A percentile compares a stretch with the other conserved stretches of the same genome.
Conservation (phyloP, 2,888 invertebrate species). For the Micoletzkya japonica region DNA sequence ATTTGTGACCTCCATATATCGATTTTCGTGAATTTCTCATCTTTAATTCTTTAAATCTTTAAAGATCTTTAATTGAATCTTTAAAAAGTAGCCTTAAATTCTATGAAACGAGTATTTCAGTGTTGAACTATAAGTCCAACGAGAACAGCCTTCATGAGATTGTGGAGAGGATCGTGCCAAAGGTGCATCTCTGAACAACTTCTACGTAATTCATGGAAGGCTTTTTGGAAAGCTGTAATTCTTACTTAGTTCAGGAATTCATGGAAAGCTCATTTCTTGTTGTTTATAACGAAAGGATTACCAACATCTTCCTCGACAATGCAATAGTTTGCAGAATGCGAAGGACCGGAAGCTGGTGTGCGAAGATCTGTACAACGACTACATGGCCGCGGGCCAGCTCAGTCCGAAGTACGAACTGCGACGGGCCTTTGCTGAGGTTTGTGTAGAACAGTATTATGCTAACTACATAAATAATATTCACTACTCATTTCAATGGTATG, state of each 20-base stretch:
- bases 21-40: background rate
- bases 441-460: background rate
- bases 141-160: slow-evolving; percentile 9
- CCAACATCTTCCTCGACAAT: too few relatives aligned
- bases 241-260: too few relatives aligned
- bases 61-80: background rate
- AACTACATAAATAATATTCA: background rate
- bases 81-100: background rate
- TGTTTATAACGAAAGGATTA: background rate
- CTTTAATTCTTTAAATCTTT: background rate
- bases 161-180: slow-evolving; percentile 9
- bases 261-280: too few relatives aligned
- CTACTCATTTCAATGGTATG: background rate
- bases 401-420: slow-evolving; percentile 3
- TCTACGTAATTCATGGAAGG: too few relatives aligned
- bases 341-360: background rate
- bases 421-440: slow-evolving; percentile 23
- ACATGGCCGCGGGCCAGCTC: slow-evolving; percentile 20
- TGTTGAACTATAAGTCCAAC: slow-evolving; percentile 21
- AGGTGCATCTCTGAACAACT: background rate
- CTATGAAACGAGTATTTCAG: background rate
- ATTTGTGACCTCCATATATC: background rate
- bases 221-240: background rate
- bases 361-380: slow-evolving; percentile 1
- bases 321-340: too few relatives aligned